Conservation (phyloP, 2,797 vertebrate genomes). For the Lepilemur ruficaudatus region DNA sequence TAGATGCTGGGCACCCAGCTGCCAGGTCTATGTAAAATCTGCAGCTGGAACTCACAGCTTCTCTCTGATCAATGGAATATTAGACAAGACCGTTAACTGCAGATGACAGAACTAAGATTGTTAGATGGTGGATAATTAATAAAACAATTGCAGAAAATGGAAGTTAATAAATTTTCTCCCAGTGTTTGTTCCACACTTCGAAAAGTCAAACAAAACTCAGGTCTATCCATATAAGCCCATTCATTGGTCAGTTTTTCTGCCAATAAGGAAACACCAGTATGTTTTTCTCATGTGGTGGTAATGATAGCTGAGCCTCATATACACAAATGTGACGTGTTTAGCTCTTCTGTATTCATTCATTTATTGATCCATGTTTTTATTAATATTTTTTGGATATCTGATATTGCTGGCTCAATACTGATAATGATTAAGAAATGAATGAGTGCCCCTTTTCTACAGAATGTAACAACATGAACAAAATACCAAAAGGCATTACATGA, state of each 20-base stretch:
- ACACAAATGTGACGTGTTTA: background rate
- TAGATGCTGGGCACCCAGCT: background rate
- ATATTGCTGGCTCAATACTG: background rate
- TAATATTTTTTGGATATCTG: background rate
- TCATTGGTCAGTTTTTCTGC: background rate
- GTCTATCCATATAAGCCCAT: background rate
- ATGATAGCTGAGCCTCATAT: background rate
- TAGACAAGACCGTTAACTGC: background rate
- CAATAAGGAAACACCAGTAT: background rate
- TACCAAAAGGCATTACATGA: background rate
- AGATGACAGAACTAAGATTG: background rate
- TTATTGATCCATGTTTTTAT: background rate
- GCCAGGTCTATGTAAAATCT: background rate
- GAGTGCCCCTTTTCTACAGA: background rate
- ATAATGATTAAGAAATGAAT: background rate
- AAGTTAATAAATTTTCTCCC: background rate
- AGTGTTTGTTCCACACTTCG: background rate
- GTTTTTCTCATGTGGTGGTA: background rate
- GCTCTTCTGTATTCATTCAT: background rate
- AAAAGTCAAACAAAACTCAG: background rate
- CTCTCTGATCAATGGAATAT: background rate
- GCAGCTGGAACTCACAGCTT: background rate
- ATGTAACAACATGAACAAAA: background rate
- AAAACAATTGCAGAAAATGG: background rate
- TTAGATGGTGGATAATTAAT: background rate